Evolutionary conservation across 92 coral and sea anemone genomes (phyloP), one percentile per base, ranked within the genome.

Genomic region (Micromussa lordhowensis): DNA sequence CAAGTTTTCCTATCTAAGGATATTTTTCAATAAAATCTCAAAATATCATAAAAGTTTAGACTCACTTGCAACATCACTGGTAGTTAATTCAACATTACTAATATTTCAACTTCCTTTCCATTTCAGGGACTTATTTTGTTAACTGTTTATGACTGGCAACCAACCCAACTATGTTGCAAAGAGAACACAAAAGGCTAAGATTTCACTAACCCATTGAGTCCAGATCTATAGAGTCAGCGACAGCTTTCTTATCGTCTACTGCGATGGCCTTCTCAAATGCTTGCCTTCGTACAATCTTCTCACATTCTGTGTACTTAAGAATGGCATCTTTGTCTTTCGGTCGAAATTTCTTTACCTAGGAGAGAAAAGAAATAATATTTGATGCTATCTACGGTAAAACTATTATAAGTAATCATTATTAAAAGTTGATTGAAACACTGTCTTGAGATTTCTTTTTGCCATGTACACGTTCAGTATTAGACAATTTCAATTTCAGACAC

Each of bases 251-350:
- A 34, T 98, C 98, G 40, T 98, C 99, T 53, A 92, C 98, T 28
- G 99, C 95, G 48, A 98, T 98, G 34, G 99, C 99, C 75, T 94
- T 98, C 86, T 94, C 96, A 92, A 98, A 98, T 49, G 98, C 95
- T 78, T 85, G 95, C 72, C 93, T 91, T 77, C 94, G 98, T 2
- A 96, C 98, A 86, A 98, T 98, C 80, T 98, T 98, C 93, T 98
- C 93, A 82, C 99, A 98, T 82, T 98, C 98, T 55, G 94, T 84
- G 91, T 86, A 94, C 77, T 98, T 98, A 0, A 85, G 63, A 74
- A 91, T 93, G 30, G 99, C 99, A 91, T 98, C 99, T 87, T 94
- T 98, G 80, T 98, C 99, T 80, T 94, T 96, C 19, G 99, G 99
- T 68, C 95, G 78, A 40, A 94, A 93, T 82, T 98, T 98, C n/a